Percentiles rank a stretch among this genome's conserved stretches.
phyloP scores from a whole-genome alignment of 2,113 vertebrate genomes.

The Myanophis thanlyinensis region DNA sequence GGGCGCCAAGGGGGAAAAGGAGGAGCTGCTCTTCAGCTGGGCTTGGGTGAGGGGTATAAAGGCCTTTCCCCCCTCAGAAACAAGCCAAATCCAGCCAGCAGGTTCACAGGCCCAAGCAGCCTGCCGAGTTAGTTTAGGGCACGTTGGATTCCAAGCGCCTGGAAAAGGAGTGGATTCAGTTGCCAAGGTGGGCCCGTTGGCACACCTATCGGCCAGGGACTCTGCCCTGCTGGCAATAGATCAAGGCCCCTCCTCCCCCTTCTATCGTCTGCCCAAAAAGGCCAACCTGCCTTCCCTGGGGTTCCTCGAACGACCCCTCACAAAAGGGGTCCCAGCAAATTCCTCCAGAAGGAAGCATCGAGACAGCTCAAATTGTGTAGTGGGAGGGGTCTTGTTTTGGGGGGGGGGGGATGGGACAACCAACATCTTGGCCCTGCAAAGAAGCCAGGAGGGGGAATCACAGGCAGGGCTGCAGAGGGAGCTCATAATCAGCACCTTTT shows the following conservation, averaged over 20 bases:
- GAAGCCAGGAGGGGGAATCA: background rate
- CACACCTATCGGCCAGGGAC: background rate
- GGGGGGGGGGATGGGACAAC: accelerated
- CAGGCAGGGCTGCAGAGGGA: background rate
- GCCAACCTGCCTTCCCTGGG: background rate
- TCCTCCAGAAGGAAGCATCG: background rate
- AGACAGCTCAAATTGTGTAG: background rate
- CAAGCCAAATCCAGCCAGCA: background rate
- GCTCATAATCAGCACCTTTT: conserved; percentile 76
- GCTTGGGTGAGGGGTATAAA: background rate
- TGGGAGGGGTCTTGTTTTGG: accelerated
- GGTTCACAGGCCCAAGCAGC: background rate
- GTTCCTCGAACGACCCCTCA: background rate
- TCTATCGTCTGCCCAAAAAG: accelerated
- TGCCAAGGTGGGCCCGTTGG: background rate
- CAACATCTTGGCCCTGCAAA: background rate
- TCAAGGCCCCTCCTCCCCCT: background rate
- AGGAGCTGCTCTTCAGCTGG: background rate
- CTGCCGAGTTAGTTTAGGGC: background rate
- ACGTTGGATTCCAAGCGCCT: background rate
- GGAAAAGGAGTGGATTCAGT: background rate
- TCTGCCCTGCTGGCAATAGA: background rate
- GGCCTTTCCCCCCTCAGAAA: background rate
- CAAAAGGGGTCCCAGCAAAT: background rate
- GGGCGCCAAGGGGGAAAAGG: background rate